Percentiles rank a stretch among this genome's conserved stretches.
These are phyloP conservation scores for Hetaerina titia DNA, from an alignment of 2,888 invertebrate species.

Conservation along the genomic window DNA sequence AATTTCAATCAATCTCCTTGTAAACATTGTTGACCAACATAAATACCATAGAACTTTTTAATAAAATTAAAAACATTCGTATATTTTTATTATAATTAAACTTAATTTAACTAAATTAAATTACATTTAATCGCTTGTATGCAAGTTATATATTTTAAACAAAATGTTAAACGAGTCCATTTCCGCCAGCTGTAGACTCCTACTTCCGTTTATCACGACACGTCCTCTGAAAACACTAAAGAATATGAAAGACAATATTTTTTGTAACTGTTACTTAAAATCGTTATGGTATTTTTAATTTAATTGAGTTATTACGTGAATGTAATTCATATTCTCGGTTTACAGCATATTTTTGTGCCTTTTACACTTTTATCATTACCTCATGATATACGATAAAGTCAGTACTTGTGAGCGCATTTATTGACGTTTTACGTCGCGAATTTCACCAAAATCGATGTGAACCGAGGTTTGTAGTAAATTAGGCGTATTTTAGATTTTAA, in stretches of 20 bases:
- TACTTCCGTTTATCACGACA: slow-evolving; percentile 42
- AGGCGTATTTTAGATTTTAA: background rate
- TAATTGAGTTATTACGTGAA: background rate
- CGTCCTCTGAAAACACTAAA: background rate
- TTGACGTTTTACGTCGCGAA: background rate
- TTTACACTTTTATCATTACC: background rate
- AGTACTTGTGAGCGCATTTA: background rate
- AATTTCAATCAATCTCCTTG: too few relatives aligned
- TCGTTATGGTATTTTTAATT: background rate
- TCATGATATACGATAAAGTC: background rate
- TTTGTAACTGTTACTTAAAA: background rate
- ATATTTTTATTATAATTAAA: too few relatives aligned
- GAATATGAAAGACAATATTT: slow-evolving; percentile 50
- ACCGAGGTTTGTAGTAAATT: background rate
- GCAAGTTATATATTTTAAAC: too few relatives aligned
- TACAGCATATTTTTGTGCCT: background rate
- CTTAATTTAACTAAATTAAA: too few relatives aligned
- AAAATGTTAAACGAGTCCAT: background rate
- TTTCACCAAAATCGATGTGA: background rate
- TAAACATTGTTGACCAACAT: too few relatives aligned
- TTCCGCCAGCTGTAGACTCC: slow-evolving; percentile 23
- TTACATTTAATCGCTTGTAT: too few relatives aligned
- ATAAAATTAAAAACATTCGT: too few relatives aligned
- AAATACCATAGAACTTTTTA: too few relatives aligned
- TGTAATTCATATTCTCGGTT: slow-evolving; percentile 20